phyloP scores from a whole-genome alignment of 2,888 invertebrate genomes.

The Agriopis marginaria region DNA sequence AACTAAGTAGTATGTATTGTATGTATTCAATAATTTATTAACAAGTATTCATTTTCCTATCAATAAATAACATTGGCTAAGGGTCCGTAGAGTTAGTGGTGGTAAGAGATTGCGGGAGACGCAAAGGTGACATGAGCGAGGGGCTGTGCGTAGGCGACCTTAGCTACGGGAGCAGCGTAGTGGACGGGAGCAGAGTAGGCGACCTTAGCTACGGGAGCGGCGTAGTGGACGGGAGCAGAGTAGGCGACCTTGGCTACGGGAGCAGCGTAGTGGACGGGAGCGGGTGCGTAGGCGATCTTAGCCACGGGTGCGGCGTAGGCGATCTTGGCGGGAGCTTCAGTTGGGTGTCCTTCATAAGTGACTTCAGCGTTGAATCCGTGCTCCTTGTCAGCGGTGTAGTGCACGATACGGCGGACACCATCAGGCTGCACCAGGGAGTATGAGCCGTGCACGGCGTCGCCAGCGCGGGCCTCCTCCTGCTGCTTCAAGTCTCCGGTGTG shows the following conservation, averaged over 20 bases:
- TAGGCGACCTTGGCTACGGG: constrained; percentile 52
- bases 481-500: constrained; percentile 80
- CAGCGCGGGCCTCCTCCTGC: constrained; percentile 77
- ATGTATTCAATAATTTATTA: constrained; percentile 52
- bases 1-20: constrained; percentile 4
- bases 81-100: constrained; percentile 60
- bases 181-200: constrained; percentile 43
- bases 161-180: constrained; percentile 49
- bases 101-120: constrained; percentile 74
- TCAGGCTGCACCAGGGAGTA: constrained; percentile 82
- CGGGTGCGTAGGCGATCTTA: constrained; percentile 44
- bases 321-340: constrained; percentile 46
- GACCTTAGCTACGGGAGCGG: constrained; percentile 50
- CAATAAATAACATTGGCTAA: constrained; percentile 59
- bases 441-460: constrained; percentile 77
- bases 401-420: constrained; percentile 77
- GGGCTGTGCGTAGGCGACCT: constrained; percentile 55
- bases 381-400: constrained; percentile 76
- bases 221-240: constrained; percentile 37
- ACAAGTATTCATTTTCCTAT: constrained; percentile 49
- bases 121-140: constrained; percentile 69
- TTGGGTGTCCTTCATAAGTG: constrained; percentile 75
- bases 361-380: constrained; percentile 81
- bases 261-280: constrained; percentile 51
- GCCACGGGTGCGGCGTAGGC: constrained; percentile 51